phyloP scores from a whole-genome alignment of 2,797 vertebrate species.

The Chlorospingus flavigularis region DNA sequence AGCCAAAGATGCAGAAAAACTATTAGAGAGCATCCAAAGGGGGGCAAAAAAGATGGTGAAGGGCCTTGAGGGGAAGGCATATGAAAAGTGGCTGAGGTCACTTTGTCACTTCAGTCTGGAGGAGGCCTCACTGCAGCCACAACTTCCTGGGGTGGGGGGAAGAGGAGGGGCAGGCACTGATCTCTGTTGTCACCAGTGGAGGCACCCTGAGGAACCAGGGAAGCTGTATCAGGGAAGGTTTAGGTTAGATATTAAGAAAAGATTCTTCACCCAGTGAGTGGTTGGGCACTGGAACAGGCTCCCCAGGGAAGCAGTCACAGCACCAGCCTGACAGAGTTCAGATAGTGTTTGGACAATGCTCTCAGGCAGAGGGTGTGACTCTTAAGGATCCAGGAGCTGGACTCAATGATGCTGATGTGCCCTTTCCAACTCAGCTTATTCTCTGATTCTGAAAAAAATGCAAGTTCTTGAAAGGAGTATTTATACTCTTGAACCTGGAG shows the following conservation, averaged over 20 bases:
- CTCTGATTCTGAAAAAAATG: not conserved
- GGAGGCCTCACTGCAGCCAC: not conserved
- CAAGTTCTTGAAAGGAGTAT: not conserved
- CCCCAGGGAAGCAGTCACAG: too few relatives aligned
- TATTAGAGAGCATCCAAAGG: not conserved
- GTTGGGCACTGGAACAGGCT: not conserved
- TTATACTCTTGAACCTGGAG: not conserved
- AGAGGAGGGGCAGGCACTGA: not conserved
- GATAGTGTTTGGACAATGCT: rapidly evolving
- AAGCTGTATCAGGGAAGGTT: not conserved
- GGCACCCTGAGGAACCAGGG: not conserved
- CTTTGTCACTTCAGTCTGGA: too few relatives aligned
- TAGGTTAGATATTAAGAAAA: not conserved
- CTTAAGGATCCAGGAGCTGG: not conserved
- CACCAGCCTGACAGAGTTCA: not conserved
- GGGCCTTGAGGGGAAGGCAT: not conserved
- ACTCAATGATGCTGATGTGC: not conserved
- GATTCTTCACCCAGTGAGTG: not conserved
- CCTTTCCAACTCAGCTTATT: not conserved
- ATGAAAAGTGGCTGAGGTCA: not conserved
- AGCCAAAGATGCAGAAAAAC: not conserved
- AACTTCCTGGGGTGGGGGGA: not conserved
- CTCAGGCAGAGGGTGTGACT: not conserved
- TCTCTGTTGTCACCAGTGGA: not conserved
- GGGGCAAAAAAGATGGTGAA: not conserved